These are phyloP conservation scores for Anguilla obscura DNA, from an alignment of 2,797 vertebrate species.

Conservation along the genomic window DNA sequence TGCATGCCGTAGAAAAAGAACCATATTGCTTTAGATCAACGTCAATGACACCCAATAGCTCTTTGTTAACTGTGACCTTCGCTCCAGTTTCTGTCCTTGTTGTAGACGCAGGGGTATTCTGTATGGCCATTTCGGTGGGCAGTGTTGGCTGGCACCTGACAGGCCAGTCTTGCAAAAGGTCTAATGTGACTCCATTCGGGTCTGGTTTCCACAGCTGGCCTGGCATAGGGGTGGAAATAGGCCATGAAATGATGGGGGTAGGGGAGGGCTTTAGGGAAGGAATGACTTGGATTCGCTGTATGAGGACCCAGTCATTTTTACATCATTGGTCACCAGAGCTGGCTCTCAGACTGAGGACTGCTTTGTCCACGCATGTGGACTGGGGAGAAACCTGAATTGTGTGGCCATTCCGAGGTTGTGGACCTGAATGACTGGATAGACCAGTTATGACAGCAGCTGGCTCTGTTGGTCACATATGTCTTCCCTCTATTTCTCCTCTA, in stretches of 20 bases:
- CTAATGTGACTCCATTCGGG: constrained; percentile 39
- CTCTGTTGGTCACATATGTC: constrained; percentile 18
- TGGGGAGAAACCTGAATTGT: too few species aligned
- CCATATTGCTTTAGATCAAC: background rate
- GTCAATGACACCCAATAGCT: background rate
- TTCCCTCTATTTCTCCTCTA: constrained; percentile 16
- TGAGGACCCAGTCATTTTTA: constrained; percentile 14
- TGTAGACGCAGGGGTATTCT: background rate
- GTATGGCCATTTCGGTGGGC: constrained; percentile 45
- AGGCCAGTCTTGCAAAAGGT: constrained; percentile 47
- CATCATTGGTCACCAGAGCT: constrained; percentile 18
- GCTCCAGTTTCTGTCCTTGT: background rate
- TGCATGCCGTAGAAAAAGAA: background rate
- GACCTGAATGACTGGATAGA: too few species aligned
- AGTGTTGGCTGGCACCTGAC: constrained; percentile 40
- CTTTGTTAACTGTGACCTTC: background rate
- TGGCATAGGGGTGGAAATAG: constrained; percentile 40
- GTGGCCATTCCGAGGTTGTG: too few species aligned
- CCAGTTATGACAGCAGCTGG: too few species aligned
- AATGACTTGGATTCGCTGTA: constrained; percentile 31
- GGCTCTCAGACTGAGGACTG: too few species aligned
- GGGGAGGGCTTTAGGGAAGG: constrained; percentile 17
- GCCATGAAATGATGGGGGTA: constrained; percentile 28
- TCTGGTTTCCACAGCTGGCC: constrained; percentile 56
- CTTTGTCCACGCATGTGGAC: too few species aligned